A percentile compares a stretch with the other conserved stretches of the same genome.
These are phyloP conservation scores for Pangasianodon gigas DNA, from an alignment of 2,113 vertebrate genomes.

Conservation along the genomic window DNA sequence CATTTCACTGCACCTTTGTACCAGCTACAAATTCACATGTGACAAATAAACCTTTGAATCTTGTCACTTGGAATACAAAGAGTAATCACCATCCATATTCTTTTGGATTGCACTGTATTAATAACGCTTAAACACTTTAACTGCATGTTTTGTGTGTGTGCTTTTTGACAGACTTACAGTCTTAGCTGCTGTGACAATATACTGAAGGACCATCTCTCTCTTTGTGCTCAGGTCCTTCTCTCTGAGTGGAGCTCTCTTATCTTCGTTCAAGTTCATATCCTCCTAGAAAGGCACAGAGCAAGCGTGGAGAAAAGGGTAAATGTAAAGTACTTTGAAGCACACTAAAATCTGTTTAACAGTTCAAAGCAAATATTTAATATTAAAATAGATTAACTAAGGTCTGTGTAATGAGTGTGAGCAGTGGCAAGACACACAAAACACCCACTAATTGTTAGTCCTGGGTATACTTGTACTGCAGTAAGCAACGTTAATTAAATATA, in stretches of 20 bases:
- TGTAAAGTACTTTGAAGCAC: neutral
- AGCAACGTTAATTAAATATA: neutral
- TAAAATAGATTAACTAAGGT: neutral
- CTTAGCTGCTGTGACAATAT: conserved; percentile 89
- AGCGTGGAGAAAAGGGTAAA: neutral
- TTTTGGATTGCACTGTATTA: neutral
- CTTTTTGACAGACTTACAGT: conserved; percentile 78
- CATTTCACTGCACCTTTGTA: neutral
- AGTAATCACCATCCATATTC: neutral
- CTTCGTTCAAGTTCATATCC: conserved; percentile 99
- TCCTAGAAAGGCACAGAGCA: conserved; percentile 77
- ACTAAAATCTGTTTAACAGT: neutral
- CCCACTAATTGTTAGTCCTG: neutral
- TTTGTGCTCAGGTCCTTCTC: conserved; percentile 92
- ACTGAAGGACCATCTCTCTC: conserved; percentile 96
- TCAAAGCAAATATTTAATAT: conserved; percentile 8
- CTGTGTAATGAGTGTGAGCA: neutral
- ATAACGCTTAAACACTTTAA: neutral
- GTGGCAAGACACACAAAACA: neutral
- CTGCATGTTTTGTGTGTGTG: neutral
- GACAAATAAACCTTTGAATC: neutral
- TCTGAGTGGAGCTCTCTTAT: conserved; percentile 91
- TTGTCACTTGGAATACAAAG: neutral
- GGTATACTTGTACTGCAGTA: neutral
- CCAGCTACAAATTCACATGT: neutral